Evolutionary conservation across 37 sponge, comb jelly and placozoan genomes (phyloP), one percentile per base, ranked within the genome.

Genomic region (Beroe ovata): DNA sequence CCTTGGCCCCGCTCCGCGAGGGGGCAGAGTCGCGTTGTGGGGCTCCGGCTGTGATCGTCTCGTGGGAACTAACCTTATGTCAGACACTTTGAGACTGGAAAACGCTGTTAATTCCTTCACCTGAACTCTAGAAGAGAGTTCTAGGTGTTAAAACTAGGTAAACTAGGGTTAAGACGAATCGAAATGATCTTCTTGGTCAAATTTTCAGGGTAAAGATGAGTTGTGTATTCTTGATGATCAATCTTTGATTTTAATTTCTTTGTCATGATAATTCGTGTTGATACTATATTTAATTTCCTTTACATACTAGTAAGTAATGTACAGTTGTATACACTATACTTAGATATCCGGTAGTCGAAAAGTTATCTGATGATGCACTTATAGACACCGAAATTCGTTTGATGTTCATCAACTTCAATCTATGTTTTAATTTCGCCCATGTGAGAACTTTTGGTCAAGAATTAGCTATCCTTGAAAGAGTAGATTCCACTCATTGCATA

Each of bases 1-100:
- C 36, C 63, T 25, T 23, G 69, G 69, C 32, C 14, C 69, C 25
- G 69, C 69, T 1, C 22, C 84, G 8, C 38, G 28, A 11, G 54
- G 54, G 4, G 69, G 69, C 8, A 66, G 36, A 77, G 84, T 77
- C 0, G 84, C 84, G 22, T 42, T 77, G 54, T 77, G 84, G 84
- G 84, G 84, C 22, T 36, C 84, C 22, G 38, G 38, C 4, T 77
- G 84, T 20, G 54, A 77, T 1, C 38, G 41, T 16, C 4, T 77
- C 25, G 84, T 42, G 54, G n/a, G 38, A 28, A 77, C 42, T 1
- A 39, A 19, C 21, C 28, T 77, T 0, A 77, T 77, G 84, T 36
- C 84, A 22, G 54, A 77, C 47, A 77, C 84, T 33, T 36, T 77
- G n/a, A 20, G n/a, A 1, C 47, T 77, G 18, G 84, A 77, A 19